phyloP scores from a whole-genome alignment of 1,140 invertebrate species.

The Drosophila takahashii region DNA sequence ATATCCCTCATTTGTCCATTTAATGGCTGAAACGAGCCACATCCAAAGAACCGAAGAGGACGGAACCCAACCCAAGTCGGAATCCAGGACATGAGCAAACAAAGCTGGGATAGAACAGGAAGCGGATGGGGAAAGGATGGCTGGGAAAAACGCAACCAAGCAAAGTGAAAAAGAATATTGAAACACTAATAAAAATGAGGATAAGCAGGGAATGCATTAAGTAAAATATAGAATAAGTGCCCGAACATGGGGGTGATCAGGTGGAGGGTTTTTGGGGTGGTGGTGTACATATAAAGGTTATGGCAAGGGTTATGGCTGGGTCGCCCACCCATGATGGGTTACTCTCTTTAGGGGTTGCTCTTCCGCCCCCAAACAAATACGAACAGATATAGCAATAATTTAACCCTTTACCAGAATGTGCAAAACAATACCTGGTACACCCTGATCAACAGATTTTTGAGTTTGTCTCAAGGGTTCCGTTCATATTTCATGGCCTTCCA shows the following conservation, averaged over 20 bases:
- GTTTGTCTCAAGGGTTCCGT: constrained; percentile 13
- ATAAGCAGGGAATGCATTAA: constrained; percentile 82
- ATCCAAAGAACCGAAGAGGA: constrained; percentile 27
- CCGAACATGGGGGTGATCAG: constrained; percentile 17
- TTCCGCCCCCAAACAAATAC: constrained; percentile 35
- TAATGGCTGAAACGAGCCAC: constrained; percentile 83
- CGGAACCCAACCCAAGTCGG: constrained; percentile 30
- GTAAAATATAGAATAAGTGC: constrained; percentile 82
- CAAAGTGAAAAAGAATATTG: constrained; percentile 83
- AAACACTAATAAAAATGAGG: constrained; percentile 83
- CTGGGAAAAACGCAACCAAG: constrained; percentile 72
- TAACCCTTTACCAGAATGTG: constrained; percentile 57
- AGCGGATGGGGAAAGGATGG: constrained; percentile 34
- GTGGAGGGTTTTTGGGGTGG: constrained; percentile 1
- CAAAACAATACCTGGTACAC: constrained; percentile 40
- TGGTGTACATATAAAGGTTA: constrained; percentile 7
- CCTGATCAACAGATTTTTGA: constrained; percentile 40
- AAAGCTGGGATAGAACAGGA: constrained; percentile 37
- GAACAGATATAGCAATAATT: constrained; percentile 79
- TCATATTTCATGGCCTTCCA: constrained; percentile 3
- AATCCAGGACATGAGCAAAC: constrained; percentile 57
- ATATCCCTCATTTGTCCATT: constrained; percentile 84
- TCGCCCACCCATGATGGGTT: constrained; percentile 18
- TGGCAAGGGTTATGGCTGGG: constrained; percentile 29
- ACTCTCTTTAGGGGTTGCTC: constrained; percentile 42